Base-by-base conservation (phyloP, 2,888 invertebrate genomes). In the Ormyrus thymus region DNA sequence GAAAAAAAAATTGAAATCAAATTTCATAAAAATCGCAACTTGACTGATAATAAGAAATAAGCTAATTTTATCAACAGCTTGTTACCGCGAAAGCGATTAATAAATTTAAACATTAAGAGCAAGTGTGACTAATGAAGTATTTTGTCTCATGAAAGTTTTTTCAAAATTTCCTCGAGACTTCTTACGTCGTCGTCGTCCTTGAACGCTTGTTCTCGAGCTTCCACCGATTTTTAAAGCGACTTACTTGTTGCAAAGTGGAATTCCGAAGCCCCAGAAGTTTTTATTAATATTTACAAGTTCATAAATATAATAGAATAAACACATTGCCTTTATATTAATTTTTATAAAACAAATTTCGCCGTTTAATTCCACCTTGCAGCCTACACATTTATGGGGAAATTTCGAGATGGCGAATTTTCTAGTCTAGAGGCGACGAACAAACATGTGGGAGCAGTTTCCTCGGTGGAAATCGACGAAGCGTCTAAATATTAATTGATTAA, bases 391-490 rank as follows among this genome's bases (percentile, higher is more conserved):
- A n/a, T 58, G 68, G 77, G 58, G 70, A 78, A 76, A 72, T 78
- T 78, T 80, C 76, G 66, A 75, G 78, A 71, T 73, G 71, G 78
- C 76, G 78, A 76, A 76, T 78, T 81, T 80, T 81, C 81, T 81
- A 81, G 81, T 81, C 81, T 80, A 78, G 78, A 80, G 78, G 76
- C 80, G 81, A 80, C 80, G 78, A 76, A 76, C 56, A 77, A 76
- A 62, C 65, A 58, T 78, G 62, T 71, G 75, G 53, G 80, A 80
- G 66, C 11, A 70, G 65, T 78, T 78, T 81, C 73, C 45, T 77
- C 76, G 77, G 72, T 77, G 76, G 72, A 77, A 79, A 77, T 79
- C 74, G 76, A 76, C 46, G 69, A 80, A 56, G 78, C 74, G 75
- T 78, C 77, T 81, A 68, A 75, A 62, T 79, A 78, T 73, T 79